phyloP scores from a whole-genome alignment of 2,888 invertebrate genomes.

The Hypomecis atomaria region DNA sequence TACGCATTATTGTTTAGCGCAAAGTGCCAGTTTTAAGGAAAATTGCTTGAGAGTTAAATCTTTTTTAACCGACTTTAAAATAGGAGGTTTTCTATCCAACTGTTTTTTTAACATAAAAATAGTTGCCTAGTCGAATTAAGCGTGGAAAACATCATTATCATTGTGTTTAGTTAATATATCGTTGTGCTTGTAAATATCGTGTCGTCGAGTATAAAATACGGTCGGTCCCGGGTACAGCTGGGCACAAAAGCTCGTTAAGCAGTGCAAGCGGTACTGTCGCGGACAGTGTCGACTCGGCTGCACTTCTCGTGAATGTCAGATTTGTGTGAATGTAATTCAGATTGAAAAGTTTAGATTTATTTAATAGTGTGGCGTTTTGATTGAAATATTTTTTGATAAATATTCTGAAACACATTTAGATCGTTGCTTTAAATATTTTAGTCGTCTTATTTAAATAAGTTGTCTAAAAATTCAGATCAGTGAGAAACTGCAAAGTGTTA shows the following conservation, averaged over 20 bases:
- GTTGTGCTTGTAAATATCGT: neutral
- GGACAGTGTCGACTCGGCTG: slow-evolving; percentile 32
- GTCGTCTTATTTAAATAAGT: too few relatives aligned
- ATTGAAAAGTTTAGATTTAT: slow-evolving; percentile 4
- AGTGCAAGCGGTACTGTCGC: slow-evolving; percentile 38
- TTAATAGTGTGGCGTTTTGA: neutral
- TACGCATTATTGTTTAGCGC: too few relatives aligned
- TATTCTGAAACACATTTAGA: neutral
- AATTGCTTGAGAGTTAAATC: too few relatives aligned
- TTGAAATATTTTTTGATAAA: neutral
- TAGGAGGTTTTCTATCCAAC: too few relatives aligned
- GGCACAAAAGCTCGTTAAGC: slow-evolving; percentile 43
- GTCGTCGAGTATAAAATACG: neutral
- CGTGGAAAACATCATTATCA: neutral
- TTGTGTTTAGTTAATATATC: neutral
- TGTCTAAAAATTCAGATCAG: too few relatives aligned
- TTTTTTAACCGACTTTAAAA: too few relatives aligned
- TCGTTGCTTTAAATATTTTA: neutral
- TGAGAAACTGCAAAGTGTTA: too few relatives aligned
- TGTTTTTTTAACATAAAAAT: too few relatives aligned
- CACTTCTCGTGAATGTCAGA: slow-evolving; percentile 17
- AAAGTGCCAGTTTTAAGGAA: too few relatives aligned
- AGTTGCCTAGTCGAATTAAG: too few relatives aligned
- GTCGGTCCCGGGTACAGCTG: slow-evolving; percentile 27
- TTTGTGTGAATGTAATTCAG: slow-evolving; percentile 23